phyloP scores from a whole-genome alignment of 1,140 invertebrate species.

The Anoplophora glabripennis region DNA sequence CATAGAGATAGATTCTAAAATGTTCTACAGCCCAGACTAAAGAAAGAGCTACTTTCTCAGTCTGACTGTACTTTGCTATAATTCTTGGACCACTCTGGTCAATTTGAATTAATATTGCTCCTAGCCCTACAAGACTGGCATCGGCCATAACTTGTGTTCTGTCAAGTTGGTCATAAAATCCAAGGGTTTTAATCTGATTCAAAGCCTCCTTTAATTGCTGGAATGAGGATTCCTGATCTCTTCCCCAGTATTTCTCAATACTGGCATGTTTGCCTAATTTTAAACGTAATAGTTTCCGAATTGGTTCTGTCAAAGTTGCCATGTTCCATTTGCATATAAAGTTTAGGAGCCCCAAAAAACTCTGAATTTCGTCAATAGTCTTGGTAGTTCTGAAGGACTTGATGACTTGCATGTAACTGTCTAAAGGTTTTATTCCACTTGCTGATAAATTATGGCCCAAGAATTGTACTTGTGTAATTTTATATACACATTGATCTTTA shows the following conservation, averaged over 20 bases:
- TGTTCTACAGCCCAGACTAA: not conserved
- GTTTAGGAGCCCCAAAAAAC: constrained; percentile 26
- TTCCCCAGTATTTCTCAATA: constrained; percentile 39
- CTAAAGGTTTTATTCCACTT: constrained; percentile 29
- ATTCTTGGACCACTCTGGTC: not conserved
- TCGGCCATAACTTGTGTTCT: constrained; percentile 47
- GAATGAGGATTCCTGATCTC: constrained; percentile 3
- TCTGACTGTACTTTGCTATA: constrained; percentile 13
- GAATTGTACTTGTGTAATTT: constrained; percentile 24
- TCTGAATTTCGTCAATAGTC: constrained; percentile 29
- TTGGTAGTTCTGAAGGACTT: constrained; percentile 13
- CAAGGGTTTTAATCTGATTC: constrained; percentile 50
- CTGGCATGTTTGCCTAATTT: constrained; percentile 44
- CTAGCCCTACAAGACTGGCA: constrained; percentile 49
- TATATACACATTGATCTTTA: constrained; percentile 31
- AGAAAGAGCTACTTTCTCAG: not conserved
- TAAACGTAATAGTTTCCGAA: constrained; percentile 20
- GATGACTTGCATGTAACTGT: not conserved
- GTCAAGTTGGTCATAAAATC: constrained; percentile 39
- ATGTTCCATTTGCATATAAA: constrained; percentile 40
- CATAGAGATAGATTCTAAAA: not conserved
- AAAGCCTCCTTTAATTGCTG: constrained; percentile 20
- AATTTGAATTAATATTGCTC: constrained; percentile 31
- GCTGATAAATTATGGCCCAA: constrained; percentile 37
- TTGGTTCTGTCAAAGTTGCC: constrained; percentile 20